These are phyloP conservation scores for Pagrus major DNA, from an alignment of 2,113 vertebrate genomes.

Conservation along the genomic window DNA sequence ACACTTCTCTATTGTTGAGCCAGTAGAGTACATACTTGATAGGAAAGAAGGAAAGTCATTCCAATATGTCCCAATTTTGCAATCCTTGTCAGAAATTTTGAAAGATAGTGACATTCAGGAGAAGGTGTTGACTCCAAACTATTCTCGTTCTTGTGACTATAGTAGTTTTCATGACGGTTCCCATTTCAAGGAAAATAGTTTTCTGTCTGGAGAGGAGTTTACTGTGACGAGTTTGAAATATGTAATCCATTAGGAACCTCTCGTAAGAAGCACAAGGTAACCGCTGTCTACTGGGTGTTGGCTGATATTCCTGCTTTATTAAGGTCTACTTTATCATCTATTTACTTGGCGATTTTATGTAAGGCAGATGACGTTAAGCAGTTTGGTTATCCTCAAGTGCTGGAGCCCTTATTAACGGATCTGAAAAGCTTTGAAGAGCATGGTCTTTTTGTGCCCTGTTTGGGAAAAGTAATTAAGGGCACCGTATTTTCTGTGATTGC, in stretches of 20 bases:
- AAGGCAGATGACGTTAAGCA: conserved; percentile 39
- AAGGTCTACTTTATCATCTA: conserved; percentile 49
- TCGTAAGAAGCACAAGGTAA: conserved; percentile 42
- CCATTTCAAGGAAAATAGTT: conserved; percentile 40
- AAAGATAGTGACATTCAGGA: conserved; percentile 49
- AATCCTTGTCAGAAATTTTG: conserved; percentile 48
- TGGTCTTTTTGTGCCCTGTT: conserved; percentile 23
- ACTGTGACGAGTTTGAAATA: conserved; percentile 43
- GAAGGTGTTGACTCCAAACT: neutral
- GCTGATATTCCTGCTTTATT: conserved; percentile 38
- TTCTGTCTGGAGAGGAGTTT: neutral
- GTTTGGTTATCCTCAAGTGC: conserved; percentile 30
- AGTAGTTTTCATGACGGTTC: conserved; percentile 46
- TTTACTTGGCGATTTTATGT: conserved; percentile 51
- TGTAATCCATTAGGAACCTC: conserved; percentile 62
- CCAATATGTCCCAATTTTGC: conserved; percentile 45
- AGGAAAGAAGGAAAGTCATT: conserved; percentile 37
- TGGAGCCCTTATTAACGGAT: conserved; percentile 53
- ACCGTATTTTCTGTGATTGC: conserved; percentile 53
- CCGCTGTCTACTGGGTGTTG: conserved; percentile 52
- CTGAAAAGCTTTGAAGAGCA: conserved; percentile 57
- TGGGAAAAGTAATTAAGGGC: conserved; percentile 35
- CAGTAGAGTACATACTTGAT: conserved; percentile 46
- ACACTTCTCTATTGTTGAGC: conserved; percentile 52
- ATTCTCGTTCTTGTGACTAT: conserved; percentile 19